Evolutionary conservation across 2,888 invertebrate species (phyloP), one percentile per base, ranked within the genome.

Genomic region (Malthinus seriepunctatus): DNA sequence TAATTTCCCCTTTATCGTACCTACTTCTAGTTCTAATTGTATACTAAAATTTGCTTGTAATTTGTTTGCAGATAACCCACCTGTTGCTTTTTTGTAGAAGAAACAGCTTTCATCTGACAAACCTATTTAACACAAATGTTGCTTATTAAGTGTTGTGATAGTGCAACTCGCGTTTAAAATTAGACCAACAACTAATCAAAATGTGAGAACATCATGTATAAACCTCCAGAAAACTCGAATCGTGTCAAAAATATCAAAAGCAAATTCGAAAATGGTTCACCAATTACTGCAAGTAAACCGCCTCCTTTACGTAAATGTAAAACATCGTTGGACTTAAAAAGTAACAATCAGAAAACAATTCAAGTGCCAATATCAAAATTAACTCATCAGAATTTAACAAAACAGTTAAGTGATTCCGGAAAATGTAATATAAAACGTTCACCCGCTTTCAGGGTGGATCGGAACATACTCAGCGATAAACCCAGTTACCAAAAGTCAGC

Each of bases 181-280:
- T 23, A 23, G 23, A 23, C 23, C 23, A 23, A 23, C 23, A 23
- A 23, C 23, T 3, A 33, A 32, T 53, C 55, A 61, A 48, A 56
- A 55, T 62, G 52, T 51, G 32, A 57, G 50, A 65, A 60, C 56
- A 78, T 78, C 56, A 78, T 78, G 78, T 78, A 78, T 66, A 75
- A 69, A 68, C 76, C 78, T 49, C 78, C 78, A 45, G 75, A 75
- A 64, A 78, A 78, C 63, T 64, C 68, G 32, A 78, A 78, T 60
- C 70, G 86, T 78, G 87, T 87, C 42, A 86, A 84, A 80, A 82
- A 83, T 48, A 86, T 87, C 62, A 86, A 84, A 73, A 85, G 80
- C 75, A 84, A 84, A 77, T 87, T 87, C 70, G 87, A 87, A 69
- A 76, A 72, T 63, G 71, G 72, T 58, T 72, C 35, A n/a, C 33